These are phyloP conservation scores for Acanthosepion pharaonis DNA, from an alignment of 2,888 invertebrate species.

Conservation along the genomic window DNA sequence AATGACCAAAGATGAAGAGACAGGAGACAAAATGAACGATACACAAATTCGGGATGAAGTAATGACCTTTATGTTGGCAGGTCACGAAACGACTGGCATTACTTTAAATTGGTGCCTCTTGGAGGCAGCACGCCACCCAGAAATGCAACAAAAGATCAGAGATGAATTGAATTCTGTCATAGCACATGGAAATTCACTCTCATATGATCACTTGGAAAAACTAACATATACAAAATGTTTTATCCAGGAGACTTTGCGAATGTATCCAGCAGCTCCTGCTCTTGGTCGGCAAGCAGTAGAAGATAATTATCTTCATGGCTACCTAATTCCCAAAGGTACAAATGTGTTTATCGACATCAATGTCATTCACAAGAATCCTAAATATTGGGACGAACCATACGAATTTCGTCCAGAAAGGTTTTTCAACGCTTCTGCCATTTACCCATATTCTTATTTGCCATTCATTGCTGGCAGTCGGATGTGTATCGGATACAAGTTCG, in stretches of 20 bases:
- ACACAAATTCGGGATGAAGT: conserved; percentile 63
- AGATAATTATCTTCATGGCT: conserved; percentile 61
- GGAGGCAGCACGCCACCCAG: conserved; percentile 62
- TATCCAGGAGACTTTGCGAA: conserved; percentile 67
- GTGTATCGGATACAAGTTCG: conserved; percentile 70
- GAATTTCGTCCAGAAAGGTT: conserved; percentile 67
- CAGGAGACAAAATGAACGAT: conserved; percentile 57
- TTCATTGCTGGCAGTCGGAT: conserved; percentile 68
- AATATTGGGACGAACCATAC: conserved; percentile 64
- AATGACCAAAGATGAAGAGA: conserved; percentile 60
- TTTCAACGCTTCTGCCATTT: conserved; percentile 52
- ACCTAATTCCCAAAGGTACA: conserved; percentile 66
- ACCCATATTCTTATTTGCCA: conserved; percentile 62
- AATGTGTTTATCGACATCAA: conserved; percentile 66
- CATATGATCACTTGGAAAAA: conserved; percentile 57
- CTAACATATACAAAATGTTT: conserved; percentile 63
- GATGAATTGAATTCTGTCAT: conserved; percentile 12
- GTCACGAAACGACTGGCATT: conserved; percentile 69
- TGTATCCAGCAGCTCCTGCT: conserved; percentile 63
- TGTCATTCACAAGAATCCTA: conserved; percentile 67
- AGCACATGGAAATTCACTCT: conserved; percentile 58
- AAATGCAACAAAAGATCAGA: conserved; percentile 62
- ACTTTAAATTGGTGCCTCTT: conserved; percentile 65
- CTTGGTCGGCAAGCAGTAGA: conserved; percentile 59
- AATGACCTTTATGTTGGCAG: conserved; percentile 67